Percentiles rank a stretch among this genome's conserved stretches.
Evolutionary conservation across 2,888 invertebrate genomes (phyloP).

Genomic region (Callyntrura guangdongensis): DNA sequence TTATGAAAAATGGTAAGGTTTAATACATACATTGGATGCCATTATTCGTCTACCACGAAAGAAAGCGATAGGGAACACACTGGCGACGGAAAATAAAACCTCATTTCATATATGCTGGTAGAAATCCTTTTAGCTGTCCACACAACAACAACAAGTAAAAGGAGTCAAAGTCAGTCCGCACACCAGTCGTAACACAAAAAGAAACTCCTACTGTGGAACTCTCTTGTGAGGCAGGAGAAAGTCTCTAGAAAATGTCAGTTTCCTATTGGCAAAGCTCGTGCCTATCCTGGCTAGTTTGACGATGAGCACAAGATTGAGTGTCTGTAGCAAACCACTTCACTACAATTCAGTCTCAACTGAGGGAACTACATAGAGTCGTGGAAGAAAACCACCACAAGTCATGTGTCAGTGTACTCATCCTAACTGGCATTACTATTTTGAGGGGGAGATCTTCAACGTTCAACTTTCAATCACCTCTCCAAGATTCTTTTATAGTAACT

Average conservation of each 20-base stretch:
- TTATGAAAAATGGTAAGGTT: too few species aligned
- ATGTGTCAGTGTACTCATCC: background rate
- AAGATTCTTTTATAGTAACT: constrained; percentile 86
- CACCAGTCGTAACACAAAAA: background rate
- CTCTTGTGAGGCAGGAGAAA: constrained; percentile 42
- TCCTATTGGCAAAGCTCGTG: constrained; percentile 26
- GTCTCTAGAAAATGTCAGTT: constrained; percentile 42
- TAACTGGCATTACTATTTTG: background rate
- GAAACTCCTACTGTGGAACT: constrained; percentile 33
- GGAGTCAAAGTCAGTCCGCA: too few species aligned
- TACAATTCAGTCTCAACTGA: background rate
- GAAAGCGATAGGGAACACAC: too few species aligned
- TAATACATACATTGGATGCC: too few species aligned
- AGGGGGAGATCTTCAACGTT: background rate
- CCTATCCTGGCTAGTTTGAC: constrained; percentile 32
- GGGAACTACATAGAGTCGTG: background rate
- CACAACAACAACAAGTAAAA: too few species aligned
- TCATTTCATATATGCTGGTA: background rate
- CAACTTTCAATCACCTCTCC: background rate
- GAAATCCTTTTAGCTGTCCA: background rate
- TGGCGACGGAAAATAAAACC: background rate
- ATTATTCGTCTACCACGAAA: too few species aligned
- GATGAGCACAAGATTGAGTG: background rate
- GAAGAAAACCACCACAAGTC: background rate
- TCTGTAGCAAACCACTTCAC: background rate